Base-by-base conservation (phyloP, 2,113 vertebrate genomes). In the Zapornia atra region DNA sequence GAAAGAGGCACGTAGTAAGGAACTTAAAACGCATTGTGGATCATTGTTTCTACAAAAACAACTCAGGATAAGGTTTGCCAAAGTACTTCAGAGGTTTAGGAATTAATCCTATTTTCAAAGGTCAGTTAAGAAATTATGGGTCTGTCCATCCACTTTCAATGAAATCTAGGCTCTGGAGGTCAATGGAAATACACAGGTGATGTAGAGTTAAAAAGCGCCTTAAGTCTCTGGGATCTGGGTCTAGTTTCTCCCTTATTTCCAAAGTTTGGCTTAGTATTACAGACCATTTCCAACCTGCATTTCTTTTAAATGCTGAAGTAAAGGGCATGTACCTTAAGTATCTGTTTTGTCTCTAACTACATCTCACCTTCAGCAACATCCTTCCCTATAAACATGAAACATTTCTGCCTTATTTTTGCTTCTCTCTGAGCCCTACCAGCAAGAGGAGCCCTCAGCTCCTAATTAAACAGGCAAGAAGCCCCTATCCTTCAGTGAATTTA, bases 21-120 rank as follows among this genome's bases (percentile, higher is more conserved):
- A 85, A 91, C 66, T 83, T 60, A 34, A 72, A 91, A 94, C 76
- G 57, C 70, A 13, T 0, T 1, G 31, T n/a, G 70, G 65, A 69
- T 94, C 10, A 25, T 84, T 59, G 77, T 92, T 81, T 88, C 86
- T 72, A 50, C 29, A 31, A 88, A 87, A 87, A 82, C 66, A 78
- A 87, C 88, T 89, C 25, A 3, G 65, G 73, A 79, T 79, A 71
- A 71, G 94, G 92, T 96, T 96, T 95, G 81, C 81, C 66, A 31
- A 96, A 94, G 95, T 94, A 85, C 80, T 93, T 95, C 70, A 72
- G 77, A 94, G 88, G 40, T 95, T 94, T 95, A 94, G 77, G 92
- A 91, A 89, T 92, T 96, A 94, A 94, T 96, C 86, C 94, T 84
- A 79, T 95, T 95, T 96, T 73, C 77, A 95, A 96, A 97, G 89